Conservation (phyloP, 2,888 invertebrate genomes). For the Idaea biselata region DNA sequence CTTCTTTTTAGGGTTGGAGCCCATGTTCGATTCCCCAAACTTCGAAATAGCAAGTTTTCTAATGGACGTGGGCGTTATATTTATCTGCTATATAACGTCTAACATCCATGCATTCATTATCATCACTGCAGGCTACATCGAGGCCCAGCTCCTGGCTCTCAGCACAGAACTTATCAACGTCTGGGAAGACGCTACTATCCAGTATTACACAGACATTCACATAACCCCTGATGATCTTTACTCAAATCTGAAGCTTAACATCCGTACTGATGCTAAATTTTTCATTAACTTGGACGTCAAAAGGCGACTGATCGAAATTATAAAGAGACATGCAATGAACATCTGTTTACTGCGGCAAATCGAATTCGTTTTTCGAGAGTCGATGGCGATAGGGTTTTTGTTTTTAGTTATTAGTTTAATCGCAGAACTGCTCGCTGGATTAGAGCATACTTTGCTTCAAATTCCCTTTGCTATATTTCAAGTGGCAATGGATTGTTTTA, state of each 20-base stretch:
- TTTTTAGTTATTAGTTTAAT: slow-evolving; percentile 37
- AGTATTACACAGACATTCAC: slow-evolving; percentile 30
- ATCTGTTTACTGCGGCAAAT: slow-evolving; percentile 35
- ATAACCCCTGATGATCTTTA: slow-evolving; percentile 3
- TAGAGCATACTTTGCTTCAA: slow-evolving; percentile 49
- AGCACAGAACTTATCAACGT: slow-evolving; percentile 46
- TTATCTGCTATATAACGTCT: slow-evolving; percentile 41
- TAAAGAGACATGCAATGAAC: slow-evolving; percentile 33
- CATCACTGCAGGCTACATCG: slow-evolving; percentile 48
- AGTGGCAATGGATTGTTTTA: slow-evolving; percentile 51
- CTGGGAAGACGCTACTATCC: slow-evolving; percentile 44
- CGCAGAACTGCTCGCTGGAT: slow-evolving; percentile 41
- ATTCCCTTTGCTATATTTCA: slow-evolving; percentile 45
- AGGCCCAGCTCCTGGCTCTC: slow-evolving; percentile 53
- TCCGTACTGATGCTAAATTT: slow-evolving; percentile 7
- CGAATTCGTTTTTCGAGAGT: slow-evolving; percentile 37
- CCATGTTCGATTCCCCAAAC: slow-evolving; percentile 51
- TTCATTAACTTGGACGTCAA: slow-evolving; percentile 30
- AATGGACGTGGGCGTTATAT: slow-evolving; percentile 27
- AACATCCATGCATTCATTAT: slow-evolving; percentile 49
- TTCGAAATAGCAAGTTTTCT: slow-evolving; percentile 44
- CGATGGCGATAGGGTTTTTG: slow-evolving; percentile 43
- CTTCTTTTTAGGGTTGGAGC: slow-evolving; percentile 48
- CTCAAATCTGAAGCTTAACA: slow-evolving; percentile 11
- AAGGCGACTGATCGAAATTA: slow-evolving; percentile 30